A percentile compares a stretch with the other conserved stretches of the same genome.
Conservation (phyloP, 1,140 invertebrate species). For the Bombus breviceps region DNA sequence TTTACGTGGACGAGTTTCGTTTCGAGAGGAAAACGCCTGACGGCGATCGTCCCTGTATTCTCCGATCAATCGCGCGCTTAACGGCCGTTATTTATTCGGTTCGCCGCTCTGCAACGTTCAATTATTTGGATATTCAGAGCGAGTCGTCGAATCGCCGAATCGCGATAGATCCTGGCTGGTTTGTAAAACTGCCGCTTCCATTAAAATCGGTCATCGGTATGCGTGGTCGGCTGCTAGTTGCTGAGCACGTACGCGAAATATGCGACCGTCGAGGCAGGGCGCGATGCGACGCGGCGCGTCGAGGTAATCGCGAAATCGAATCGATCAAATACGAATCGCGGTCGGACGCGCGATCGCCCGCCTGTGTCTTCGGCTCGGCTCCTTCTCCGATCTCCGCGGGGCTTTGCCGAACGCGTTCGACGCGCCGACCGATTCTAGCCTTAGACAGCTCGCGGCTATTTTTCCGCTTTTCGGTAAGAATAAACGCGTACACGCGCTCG, state of each 20-base stretch:
- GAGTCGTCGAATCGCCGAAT: constrained; percentile 20
- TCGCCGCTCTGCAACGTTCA: not conserved
- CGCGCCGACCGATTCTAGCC: no score
- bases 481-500: not conserved
- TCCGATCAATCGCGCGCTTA: not conserved
- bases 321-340: constrained; percentile 80
- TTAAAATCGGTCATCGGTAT: constrained; percentile 78
- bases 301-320: constrained; percentile 68
- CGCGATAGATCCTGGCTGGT: constrained; percentile 65
- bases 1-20: not conserved
- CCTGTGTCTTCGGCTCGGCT: constrained; percentile 24
- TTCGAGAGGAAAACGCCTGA: not conserved
- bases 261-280: constrained; percentile 55
- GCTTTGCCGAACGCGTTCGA: not conserved
- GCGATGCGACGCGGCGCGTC: not conserved
- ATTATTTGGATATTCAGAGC: constrained; percentile 41
- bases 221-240: constrained; percentile 68
- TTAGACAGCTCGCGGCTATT: no score
- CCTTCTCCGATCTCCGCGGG: not conserved
- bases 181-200: constrained; percentile 73
- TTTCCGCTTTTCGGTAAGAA: not conserved
- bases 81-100: constrained; percentile 3
- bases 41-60: no score
- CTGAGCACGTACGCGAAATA: constrained; percentile 76
- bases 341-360: constrained; percentile 55